phyloP scores from a whole-genome alignment of 2,888 invertebrate species.

The Philonicus albiceps region DNA sequence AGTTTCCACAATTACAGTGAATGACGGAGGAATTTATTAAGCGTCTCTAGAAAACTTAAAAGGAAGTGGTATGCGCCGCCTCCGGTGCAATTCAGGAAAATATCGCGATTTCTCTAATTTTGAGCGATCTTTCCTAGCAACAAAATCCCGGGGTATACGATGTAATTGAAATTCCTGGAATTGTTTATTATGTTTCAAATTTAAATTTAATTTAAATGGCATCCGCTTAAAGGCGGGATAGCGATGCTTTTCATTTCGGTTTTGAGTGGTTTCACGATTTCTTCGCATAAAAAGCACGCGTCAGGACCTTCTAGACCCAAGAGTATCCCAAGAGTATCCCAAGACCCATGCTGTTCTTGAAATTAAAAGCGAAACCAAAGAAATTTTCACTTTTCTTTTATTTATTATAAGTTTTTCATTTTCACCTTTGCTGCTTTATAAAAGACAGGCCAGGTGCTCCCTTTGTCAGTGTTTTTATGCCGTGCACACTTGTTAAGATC shows the following conservation, averaged over 20 bases:
- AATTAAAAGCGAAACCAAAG: background rate
- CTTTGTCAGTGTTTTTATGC: background rate
- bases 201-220: background rate
- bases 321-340: background rate
- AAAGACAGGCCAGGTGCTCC: background rate
- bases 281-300: background rate
- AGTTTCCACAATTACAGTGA: background rate
- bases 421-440: background rate
- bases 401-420: background rate
- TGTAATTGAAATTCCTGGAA: background rate
- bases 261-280: background rate
- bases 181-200: background rate
- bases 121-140: background rate
- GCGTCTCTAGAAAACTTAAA: background rate
- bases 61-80: background rate
- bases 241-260: background rate
- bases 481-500: background rate
- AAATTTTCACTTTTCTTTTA: background rate
- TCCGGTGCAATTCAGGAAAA: background rate
- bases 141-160: background rate
- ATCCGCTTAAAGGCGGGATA: background rate
- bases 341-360: background rate
- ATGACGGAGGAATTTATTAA: background rate
- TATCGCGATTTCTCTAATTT: background rate
- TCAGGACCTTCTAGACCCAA: background rate